These are phyloP conservation scores for Halcyon leucocephala DNA, from an alignment of 2,797 vertebrate species.

Conservation along the genomic window DNA sequence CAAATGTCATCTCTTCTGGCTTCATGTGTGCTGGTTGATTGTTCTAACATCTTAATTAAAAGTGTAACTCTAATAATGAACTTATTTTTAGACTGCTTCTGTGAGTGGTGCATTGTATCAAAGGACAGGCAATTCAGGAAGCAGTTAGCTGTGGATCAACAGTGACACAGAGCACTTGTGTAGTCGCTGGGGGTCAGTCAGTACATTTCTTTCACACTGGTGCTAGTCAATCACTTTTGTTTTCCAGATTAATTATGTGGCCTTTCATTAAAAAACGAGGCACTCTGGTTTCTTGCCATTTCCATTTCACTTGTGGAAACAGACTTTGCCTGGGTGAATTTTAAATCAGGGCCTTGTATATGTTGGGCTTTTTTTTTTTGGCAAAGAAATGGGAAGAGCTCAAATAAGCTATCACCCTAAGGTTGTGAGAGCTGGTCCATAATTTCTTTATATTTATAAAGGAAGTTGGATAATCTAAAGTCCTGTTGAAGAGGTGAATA, in stretches of 20 bases:
- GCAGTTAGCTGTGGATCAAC: slow-evolving; percentile 65
- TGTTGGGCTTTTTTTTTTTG: not conserved
- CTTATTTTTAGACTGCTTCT: slow-evolving; percentile 66
- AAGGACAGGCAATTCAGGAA: slow-evolving; percentile 68
- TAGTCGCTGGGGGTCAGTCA: slow-evolving; percentile 53
- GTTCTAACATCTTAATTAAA: slow-evolving; percentile 63
- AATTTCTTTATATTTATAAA: not conserved
- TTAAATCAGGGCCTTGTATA: not conserved
- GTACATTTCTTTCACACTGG: slow-evolving; percentile 57
- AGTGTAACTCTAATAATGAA: slow-evolving; percentile 71
- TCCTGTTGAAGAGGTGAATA: slow-evolving; percentile 25
- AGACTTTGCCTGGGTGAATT: slow-evolving; percentile 3
- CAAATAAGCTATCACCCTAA: not conserved
- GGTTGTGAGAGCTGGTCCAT: fast-evolving
- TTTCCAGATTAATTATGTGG: slow-evolving; percentile 59
- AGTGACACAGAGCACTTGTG: slow-evolving; percentile 60
- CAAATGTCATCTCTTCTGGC: slow-evolving; percentile 44
- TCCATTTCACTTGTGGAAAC: slow-evolving; percentile 34
- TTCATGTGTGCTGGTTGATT: not conserved
- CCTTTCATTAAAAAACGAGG: slow-evolving; percentile 24
- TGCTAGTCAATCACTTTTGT: slow-evolving; percentile 64
- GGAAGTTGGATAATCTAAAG: not conserved
- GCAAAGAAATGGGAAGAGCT: not conserved
- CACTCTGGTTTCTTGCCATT: slow-evolving; percentile 43
- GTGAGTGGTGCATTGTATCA: slow-evolving; percentile 44